Percentiles rank a stretch among this genome's conserved stretches.
Evolutionary conservation across 2,113 vertebrate genomes (phyloP).

Genomic region (Phrynosoma blainvillii): DNA sequence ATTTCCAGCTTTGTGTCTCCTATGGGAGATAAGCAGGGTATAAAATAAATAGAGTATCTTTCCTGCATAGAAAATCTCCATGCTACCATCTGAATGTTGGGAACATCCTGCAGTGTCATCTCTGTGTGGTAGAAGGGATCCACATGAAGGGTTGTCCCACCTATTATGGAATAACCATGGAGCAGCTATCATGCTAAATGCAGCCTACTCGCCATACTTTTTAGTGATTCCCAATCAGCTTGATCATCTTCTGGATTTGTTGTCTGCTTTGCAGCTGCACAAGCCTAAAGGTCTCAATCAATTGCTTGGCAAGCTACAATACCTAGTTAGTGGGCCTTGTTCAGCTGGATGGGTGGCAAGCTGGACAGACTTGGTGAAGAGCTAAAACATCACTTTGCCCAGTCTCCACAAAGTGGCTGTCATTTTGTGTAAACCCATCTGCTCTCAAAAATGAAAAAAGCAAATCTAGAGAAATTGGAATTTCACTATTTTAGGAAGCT

Average conservation of each 20-base stretch:
- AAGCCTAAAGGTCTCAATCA: not conserved
- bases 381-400: not conserved
- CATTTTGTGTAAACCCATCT: not conserved
- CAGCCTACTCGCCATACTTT: not conserved
- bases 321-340: not conserved
- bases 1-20: no score
- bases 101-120: not conserved
- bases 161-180: not conserved
- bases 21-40: no score
- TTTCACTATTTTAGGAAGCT: not conserved
- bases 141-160: no score
- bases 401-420: not conserved
- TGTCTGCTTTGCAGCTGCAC: not conserved
- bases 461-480: not conserved
- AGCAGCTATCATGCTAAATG: not conserved
- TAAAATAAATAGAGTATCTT: no score
- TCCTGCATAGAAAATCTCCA: not conserved
- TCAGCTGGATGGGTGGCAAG: not conserved
- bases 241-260: no score
- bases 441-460: not conserved
- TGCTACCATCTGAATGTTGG: not conserved
- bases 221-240: no score
- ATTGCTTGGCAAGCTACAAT: not conserved
- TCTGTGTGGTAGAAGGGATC: no score
- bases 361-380: not conserved